Evolutionary conservation across 2,113 vertebrate genomes (phyloP).

Genomic region (Protomyctophum bolini): DNA sequence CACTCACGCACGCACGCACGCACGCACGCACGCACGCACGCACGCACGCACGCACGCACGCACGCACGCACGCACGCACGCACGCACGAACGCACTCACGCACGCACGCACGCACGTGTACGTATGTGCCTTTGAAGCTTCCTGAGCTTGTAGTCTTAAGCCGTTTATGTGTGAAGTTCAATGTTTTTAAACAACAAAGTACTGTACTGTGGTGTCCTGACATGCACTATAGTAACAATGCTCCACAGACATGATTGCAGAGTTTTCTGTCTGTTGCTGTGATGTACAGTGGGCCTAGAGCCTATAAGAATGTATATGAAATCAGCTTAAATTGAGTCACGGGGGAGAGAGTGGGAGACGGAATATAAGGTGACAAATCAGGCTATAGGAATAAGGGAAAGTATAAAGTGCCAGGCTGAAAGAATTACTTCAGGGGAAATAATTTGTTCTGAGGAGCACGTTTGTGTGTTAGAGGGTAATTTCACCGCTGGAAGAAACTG

Average conservation of each 20-base stretch:
- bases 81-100: slow-evolving; percentile 26
- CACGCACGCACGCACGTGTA: slow-evolving; percentile 5
- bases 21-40: neutral
- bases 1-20: too few species aligned
- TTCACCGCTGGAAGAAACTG: too few species aligned
- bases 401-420: neutral
- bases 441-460: neutral
- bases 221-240: slow-evolving; percentile 12
- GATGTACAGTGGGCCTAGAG: neutral
- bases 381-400: neutral
- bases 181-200: neutral
- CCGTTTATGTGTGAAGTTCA: slow-evolving; percentile 30
- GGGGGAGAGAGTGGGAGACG: neutral
- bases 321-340: slow-evolving; percentile 4
- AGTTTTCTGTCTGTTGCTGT: slow-evolving; percentile 4
- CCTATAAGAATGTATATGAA: slow-evolving; percentile 10
- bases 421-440: neutral
- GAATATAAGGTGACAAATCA: neutral
- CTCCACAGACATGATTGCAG: slow-evolving; percentile 14
- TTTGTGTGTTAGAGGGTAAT: neutral
- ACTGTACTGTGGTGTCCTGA: neutral
- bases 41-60: slow-evolving; percentile 1
- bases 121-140: slow-evolving; percentile 45
- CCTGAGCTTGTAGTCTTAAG: slow-evolving; percentile 27
- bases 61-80: slow-evolving; percentile 5